Evolutionary conservation across 92 coral and sea anemone species (phyloP), one percentile per base, ranked within the genome.

Genomic region (Metridium senile): DNA sequence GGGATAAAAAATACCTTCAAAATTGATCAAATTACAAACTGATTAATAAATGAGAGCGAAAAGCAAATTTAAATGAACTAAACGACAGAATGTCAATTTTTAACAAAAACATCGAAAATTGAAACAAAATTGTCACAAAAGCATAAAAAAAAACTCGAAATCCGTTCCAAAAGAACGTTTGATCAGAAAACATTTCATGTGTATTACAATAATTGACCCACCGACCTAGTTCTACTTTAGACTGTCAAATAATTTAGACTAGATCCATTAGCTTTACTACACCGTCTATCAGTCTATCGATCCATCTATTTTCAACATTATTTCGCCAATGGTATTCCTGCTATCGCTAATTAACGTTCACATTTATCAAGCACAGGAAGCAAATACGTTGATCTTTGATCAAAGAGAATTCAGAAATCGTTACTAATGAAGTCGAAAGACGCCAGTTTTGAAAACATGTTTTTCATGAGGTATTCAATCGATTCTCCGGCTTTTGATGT

Each of bases 331-430:
- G 39, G 69, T 21, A 63, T 63, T 28, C 31, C 1, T 11, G 69
- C 22, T 28, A 63, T 63, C 22, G 32, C 16, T 20, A 16, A 54
- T 54, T 54, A 54, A 2, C 2, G 59, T 54, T 54, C 45, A 8
- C n/a, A 63, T 63, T 63, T 19, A 31, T 30, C 43, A 28, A 63
- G 13, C 27, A 16, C 69, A 63, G 69, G 69, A 63, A 63, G 31
- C 69, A 29, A 4, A 31, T 28, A 13, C 13, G 49, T 39, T 39
- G 49, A 63, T 28, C 69, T 25, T 1, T 21, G 69, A 63, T 63
- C 69, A 63, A 29, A 63, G 45, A 30, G 43, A 28, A 21, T 31
- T 28, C 27, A 28, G 69, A 28, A 31, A 21, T 58, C 6, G 65
- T 58, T 23, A 19, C 59, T 53, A 53, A 59, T 59, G 65, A 59